Evolutionary conservation across 2,888 invertebrate genomes (phyloP).

Genomic region (Coronaproctus castanopsis): DNA sequence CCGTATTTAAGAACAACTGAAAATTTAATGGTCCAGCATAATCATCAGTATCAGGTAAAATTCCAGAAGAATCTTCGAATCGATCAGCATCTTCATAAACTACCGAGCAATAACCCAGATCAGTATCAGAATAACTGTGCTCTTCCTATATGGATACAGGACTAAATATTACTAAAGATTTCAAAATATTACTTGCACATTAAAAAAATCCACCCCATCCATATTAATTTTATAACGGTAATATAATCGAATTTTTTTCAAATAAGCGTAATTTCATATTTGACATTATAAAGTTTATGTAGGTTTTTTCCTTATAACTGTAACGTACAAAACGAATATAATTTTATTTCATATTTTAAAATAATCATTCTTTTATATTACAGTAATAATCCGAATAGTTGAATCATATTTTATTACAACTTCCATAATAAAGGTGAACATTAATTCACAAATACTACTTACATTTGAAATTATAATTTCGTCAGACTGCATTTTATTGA

Average conservation of each 20-base stretch:
- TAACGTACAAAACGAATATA: too few species aligned
- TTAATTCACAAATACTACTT: neutral
- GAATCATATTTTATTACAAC: too few species aligned
- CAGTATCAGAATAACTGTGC: slow-evolving; percentile 5
- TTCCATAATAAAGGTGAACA: neutral
- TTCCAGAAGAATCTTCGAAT: slow-evolving; percentile 11
- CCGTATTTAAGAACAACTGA: slow-evolving; percentile 12
- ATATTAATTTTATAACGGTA: too few species aligned
- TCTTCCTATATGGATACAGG: slow-evolving; percentile 5
- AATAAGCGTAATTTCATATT: too few species aligned
- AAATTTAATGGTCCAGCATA: slow-evolving; percentile 15
- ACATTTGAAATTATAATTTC: neutral
- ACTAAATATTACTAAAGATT: neutral
- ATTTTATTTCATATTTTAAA: too few species aligned
- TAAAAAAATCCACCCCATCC: neutral
- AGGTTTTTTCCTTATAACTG: too few species aligned
- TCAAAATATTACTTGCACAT: neutral
- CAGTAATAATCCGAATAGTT: too few species aligned
- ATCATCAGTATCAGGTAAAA: slow-evolving; percentile 14
- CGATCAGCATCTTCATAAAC: slow-evolving; percentile 7
- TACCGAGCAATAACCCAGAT: slow-evolving; percentile 3
- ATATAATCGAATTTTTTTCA: too few species aligned
- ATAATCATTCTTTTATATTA: too few species aligned
- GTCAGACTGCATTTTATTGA: neutral
- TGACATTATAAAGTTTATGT: too few species aligned